phyloP scores from a whole-genome alignment of 2,797 vertebrate species.

The Enteromius afrohamiltoni region DNA sequence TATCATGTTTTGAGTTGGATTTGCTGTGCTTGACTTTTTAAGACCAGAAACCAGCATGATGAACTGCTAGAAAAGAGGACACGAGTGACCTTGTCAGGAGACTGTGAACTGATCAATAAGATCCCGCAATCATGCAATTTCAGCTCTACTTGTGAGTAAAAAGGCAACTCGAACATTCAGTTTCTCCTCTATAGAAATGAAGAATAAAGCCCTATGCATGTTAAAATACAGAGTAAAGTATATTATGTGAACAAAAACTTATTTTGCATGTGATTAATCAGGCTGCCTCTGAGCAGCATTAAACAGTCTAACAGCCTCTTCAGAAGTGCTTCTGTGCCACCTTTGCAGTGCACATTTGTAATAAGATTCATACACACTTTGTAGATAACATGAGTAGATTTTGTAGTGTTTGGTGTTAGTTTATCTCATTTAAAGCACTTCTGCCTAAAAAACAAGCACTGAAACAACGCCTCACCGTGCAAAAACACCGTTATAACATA shows the following conservation, averaged over 20 bases:
- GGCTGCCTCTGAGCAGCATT: too few species aligned
- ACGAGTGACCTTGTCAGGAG: slow-evolving; percentile 15
- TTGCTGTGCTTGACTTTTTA: slow-evolving; percentile 10
- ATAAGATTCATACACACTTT: background rate
- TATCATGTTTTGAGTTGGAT: slow-evolving; percentile 3
- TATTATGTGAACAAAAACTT: too few species aligned
- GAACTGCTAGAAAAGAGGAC: background rate
- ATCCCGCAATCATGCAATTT: background rate
- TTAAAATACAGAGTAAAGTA: background rate
- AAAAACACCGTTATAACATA: background rate
- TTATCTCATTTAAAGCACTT: background rate
- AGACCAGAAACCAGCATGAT: slow-evolving; percentile 17
- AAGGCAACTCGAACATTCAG: background rate
- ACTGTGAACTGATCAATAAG: slow-evolving; percentile 29
- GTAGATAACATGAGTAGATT: background rate
- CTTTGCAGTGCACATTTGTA: background rate
- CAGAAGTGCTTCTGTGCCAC: background rate
- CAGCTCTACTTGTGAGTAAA: background rate
- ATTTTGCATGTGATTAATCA: too few species aligned
- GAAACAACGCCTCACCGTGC: background rate
- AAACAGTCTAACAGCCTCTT: background rate
- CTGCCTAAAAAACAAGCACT: background rate
- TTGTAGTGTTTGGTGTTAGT: background rate
- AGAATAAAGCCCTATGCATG: background rate
- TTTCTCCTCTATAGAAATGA: background rate